Base-by-base conservation (phyloP, 2,797 vertebrate genomes). In the Megalops cyprinoides region DNA sequence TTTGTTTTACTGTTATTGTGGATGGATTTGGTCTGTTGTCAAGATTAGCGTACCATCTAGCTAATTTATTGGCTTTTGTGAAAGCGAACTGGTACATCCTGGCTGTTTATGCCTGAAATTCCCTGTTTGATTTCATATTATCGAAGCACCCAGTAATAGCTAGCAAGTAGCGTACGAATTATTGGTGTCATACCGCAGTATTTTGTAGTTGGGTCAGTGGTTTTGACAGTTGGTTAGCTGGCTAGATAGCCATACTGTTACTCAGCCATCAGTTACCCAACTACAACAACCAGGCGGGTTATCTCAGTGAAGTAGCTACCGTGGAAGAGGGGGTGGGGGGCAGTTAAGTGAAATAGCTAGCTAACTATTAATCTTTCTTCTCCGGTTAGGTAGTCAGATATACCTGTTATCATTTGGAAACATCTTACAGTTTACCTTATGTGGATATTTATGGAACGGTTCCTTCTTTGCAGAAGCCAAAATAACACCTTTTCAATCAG, bases 181-280 rank as follows among this genome's bases (percentile, higher is more conserved):
- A 14, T 14, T 37, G 62, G 25, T 65, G 62, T 34, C 62, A 37
- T 79, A 73, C 67, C 31, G 79, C 79, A 49, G 79, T 55, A 39
- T 73, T 79, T n/a, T 42, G 37, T 44, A 60, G 31, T 31, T 28
- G 46, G 39, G 74, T 42, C 60, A 31, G n/a, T 74, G 73, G 42
- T 74, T 48, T 31, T 74, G 25, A 42, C 55, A 28, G 49, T 82
- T 78, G 83, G 85, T 87, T 90, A 90, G 89, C 90, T 76, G 51
- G 2, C 74, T 78, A 80, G 88, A 84, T 91, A 89, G 84, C 84
- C n/a, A n/a, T n/a, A n/a, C n/a, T n/a, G n/a, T n/a, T n/a, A n/a
- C n/a, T n/a, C n/a, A n/a, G n/a, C n/a, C n/a, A n/a, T 84, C 20
- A 48, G 2, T 75, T 75, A 81, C 87, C 85, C 90, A 89, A 83